Evolutionary conservation across 2,888 invertebrate genomes (phyloP), one percentile per base, ranked within the genome.

Genomic region (Euzophera pinguis): DNA sequence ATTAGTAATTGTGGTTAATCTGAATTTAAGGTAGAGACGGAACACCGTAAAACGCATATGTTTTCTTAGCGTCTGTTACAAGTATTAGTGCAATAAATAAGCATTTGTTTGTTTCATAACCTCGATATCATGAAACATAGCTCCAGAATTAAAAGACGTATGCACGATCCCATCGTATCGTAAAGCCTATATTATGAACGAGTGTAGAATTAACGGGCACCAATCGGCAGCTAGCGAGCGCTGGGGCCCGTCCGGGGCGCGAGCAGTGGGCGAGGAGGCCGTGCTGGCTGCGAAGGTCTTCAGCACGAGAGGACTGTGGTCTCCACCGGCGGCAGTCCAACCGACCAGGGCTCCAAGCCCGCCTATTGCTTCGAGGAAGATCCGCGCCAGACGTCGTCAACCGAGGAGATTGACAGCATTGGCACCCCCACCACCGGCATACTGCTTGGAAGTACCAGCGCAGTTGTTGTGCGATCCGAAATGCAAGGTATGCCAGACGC

Each of bases 221-320:
- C 81, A 65, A 84, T 89, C 83, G 88, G 85, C 89, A 89, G 89
- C 79, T 89, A 90, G 88, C 88, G 88, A 81, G 88, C 89, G 84
- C 85, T 85, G 84, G 81, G 82, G 78, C 78, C 76, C 81, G 78
- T 67, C 63, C 65, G 78, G 74, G 71, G 76, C 76, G 72, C 69
- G 73, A 61, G 69, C 68, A 64, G 69, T 70, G 61, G 75, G 70
- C 65, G 77, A 80, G 67, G 83, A 83, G 75, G 76, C 79, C 53
- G 67, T 70, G 59, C 61, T 87, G 57, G 79, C 85, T 54, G 75
- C 82, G 55, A 66, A 78, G 55, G 73, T 86, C 63, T 64, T 69
- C 61, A 69, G 81, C 73, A 72, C 82, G 61, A 63, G 73, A 22
- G 56, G 71, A 48, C 70, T 90, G 56, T 88, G 83, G 81, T 63